Evolutionary conservation across 2,888 invertebrate genomes (phyloP), one percentile per base, ranked within the genome.

Genomic region (Nipponacmea schrenckii): DNA sequence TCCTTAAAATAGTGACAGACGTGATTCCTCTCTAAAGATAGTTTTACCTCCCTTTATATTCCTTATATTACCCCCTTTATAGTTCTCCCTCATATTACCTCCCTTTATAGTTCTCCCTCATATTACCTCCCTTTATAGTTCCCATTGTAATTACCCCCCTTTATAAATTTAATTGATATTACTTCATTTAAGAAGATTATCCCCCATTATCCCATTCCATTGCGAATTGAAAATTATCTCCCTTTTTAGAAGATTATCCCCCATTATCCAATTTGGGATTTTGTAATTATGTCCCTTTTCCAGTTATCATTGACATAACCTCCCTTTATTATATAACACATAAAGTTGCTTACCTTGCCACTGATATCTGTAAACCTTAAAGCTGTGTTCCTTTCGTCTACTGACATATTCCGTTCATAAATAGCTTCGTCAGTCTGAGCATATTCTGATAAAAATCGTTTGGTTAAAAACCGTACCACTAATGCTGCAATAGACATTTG

Each of bases 311-410:
- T n/a, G n/a, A n/a, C 8, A 39, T 39, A 8, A 39, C 10, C 39
- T 39, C 39, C 39, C 39, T 39, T 39, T 8, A 39, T 39, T 0
- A 39, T 1, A 7, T 7, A 39, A 39, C 39, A 31, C 10, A 5
- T 10, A 39, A 39, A 39, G 39, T 39, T 39, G 3, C 39, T 45
- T 70, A 82, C 82, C 79, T 80, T 80, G 69, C 80, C 80, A 24
- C 80, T 78, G 50, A 78, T 75, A 71, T 81, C 82, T 69, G 80
- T 81, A 39, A 82, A 75, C 73, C 79, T 79, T 12, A 82, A 66
- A 56, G 80, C 77, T 67, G 80, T 79, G 31, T 72, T 74, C 50
- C 73, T 69, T 44, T 77, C 79, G 39, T 76, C 79, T 12, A 81
- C 74, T 1, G 69, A 66, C 14, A 82, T 74, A 7, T 68, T 76